phyloP scores from a whole-genome alignment of 2,113 vertebrate species.

The Micronisus gabar region DNA sequence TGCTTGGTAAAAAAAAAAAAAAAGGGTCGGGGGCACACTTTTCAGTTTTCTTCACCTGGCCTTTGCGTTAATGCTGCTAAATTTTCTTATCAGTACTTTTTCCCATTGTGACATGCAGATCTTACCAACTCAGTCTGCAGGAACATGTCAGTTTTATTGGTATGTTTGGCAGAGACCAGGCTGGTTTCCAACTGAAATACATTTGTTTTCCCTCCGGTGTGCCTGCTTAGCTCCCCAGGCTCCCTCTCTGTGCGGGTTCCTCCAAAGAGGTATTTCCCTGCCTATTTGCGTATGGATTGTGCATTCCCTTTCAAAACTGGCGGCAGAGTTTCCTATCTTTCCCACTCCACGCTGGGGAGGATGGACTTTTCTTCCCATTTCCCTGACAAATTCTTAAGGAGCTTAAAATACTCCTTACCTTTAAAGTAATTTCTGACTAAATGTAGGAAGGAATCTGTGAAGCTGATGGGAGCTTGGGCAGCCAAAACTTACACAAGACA shows the following conservation, averaged over 20 bases:
- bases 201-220: neutral
- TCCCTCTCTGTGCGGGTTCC: neutral
- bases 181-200: slow-evolving; percentile 39
- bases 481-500: neutral
- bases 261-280: slow-evolving; percentile 21
- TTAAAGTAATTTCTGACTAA: neutral
- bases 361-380: neutral
- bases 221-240: neutral
- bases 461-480: neutral
- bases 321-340: neutral
- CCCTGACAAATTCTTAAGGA: neutral
- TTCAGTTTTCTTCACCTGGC: neutral
- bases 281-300: neutral
- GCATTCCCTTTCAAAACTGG: neutral
- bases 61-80: neutral
- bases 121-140: neutral
- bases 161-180: slow-evolving; percentile 41
- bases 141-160: slow-evolving; percentile 54
- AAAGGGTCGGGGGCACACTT: neutral
- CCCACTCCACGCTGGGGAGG: neutral
- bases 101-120: neutral
- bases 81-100: neutral
- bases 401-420: neutral
- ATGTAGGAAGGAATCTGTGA: neutral
- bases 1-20: no score